These are phyloP conservation scores for Mastomys coucha DNA, from an alignment of 2,113 vertebrate species.

Conservation along the genomic window DNA sequence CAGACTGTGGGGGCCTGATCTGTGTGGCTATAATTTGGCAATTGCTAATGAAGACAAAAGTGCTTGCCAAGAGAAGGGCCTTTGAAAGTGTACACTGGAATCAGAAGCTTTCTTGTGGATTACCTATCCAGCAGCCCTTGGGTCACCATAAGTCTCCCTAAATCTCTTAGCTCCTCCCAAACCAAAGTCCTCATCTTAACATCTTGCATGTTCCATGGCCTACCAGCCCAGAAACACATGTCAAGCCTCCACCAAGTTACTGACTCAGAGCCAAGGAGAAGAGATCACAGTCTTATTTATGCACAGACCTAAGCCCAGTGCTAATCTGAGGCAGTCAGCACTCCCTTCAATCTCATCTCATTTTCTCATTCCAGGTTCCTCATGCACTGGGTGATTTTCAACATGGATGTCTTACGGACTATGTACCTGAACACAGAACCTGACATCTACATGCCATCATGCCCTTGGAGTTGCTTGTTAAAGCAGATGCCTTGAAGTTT, in stretches of 20 bases:
- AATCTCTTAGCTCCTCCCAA: neutral
- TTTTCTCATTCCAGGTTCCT: neutral
- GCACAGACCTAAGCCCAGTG: neutral
- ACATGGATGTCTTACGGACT: neutral
- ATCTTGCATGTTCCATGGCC: neutral
- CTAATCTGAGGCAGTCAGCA: neutral
- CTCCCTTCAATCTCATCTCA: neutral
- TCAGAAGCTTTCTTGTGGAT: neutral
- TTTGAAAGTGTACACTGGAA: neutral
- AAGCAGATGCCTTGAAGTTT: neutral
- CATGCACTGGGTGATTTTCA: neutral
- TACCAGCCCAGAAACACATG: neutral
- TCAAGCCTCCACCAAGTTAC: neutral
- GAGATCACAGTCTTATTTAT: neutral
- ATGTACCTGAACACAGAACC: neutral
- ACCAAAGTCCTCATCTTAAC: neutral
- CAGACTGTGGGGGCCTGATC: neutral
- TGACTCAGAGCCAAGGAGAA: constrained; percentile 28
- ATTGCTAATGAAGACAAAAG: neutral
- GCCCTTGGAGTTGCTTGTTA: neutral
- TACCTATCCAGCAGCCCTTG: neutral
- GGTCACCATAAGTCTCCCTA: neutral
- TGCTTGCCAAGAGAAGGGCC: neutral
- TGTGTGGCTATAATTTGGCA: neutral
- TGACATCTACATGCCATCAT: neutral